Evolutionary conservation across 2,797 vertebrate species (phyloP).

Genomic region (Coccyzus lansbergi): DNA sequence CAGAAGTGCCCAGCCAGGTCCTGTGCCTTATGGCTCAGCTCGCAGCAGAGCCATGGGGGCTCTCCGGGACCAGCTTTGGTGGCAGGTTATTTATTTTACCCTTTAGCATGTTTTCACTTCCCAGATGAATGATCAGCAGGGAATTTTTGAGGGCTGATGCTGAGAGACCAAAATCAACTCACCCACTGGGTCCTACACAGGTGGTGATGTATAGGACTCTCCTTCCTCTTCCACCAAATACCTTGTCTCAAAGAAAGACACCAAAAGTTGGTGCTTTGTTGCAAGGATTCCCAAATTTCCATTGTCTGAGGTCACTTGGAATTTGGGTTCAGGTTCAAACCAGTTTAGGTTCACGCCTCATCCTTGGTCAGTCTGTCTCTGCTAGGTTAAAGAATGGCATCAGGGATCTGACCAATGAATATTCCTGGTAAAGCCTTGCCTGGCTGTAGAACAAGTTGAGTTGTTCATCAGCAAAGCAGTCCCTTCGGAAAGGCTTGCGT

Average conservation of each 20-base stretch:
- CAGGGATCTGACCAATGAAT: neutral
- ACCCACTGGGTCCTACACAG: fast-evolving
- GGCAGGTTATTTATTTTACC: neutral
- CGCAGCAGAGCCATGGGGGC: fast-evolving
- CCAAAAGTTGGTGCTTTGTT: neutral
- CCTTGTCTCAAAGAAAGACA: neutral
- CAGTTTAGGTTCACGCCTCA: neutral
- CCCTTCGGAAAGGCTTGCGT: neutral
- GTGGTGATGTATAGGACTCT: neutral
- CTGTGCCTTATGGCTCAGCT: fast-evolving
- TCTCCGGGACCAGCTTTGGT: neutral
- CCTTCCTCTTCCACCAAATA: neutral
- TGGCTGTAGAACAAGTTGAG: neutral
- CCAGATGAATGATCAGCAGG: neutral
- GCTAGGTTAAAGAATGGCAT: neutral
- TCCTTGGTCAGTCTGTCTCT: neutral
- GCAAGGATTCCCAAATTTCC: neutral
- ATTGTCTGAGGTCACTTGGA: neutral
- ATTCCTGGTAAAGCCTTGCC: neutral
- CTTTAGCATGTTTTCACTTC: neutral
- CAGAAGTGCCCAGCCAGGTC: neutral
- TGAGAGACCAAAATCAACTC: neutral
- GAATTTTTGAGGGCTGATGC: neutral
- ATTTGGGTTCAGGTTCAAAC: neutral
- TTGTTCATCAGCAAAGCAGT: neutral